Evolutionary conservation across 2,113 vertebrate species (phyloP).

Genomic region (human): GRCh38 chrX:115443001-115443500

Average conservation of each 20-base stretch:
- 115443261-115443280: background rate
- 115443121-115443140: conserved; percentile 20
- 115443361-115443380: background rate
- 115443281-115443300: background rate
- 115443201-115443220: background rate
- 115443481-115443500: background rate
- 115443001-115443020: conserved; percentile 28
- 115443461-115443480: background rate
- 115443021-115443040: conserved; percentile 24
- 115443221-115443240: background rate
- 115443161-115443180: conserved; percentile 29
- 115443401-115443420: background rate
- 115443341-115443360: background rate
- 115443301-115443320: background rate
- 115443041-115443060: conserved; percentile 17
- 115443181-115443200: conserved; percentile 4
- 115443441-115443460: background rate
- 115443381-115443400: conserved; percentile 23
- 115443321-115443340: background rate
- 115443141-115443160: background rate
- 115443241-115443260: conserved; percentile 21
- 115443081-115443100: background rate
- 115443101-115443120: conserved; percentile 45
- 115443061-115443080: conserved; percentile 36
- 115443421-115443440: background rate